Base-by-base conservation (phyloP, 2,113 vertebrate species). In the Dendropsophus ebraccatus region DNA sequence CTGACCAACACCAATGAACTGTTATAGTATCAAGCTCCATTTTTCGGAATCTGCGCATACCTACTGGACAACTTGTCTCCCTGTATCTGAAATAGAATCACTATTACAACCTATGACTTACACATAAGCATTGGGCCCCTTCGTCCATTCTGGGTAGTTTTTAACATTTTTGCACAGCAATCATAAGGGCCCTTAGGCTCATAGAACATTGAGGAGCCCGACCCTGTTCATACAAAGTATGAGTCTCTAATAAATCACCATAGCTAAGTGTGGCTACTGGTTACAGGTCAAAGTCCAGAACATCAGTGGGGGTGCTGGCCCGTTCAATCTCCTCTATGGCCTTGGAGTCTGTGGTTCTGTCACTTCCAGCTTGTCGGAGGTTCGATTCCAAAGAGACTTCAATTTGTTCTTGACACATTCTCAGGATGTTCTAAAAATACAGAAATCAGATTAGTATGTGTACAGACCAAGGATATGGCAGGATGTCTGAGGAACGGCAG, bases 271-370 rank as follows among this genome's bases (percentile, higher is more conserved):
- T 19, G 14, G 32, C 52, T n/a, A 49, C n/a, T 13, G 47, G 11
- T 85, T 85, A 88, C 37, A 88, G n/a, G 14, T 78, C 84, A 2
- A 88, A 58, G 25, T 88, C 87, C 49, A 78, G 72, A 17, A 88
- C 84, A 25, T 88, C 87, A 1, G 73, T 88, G 4, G 87, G 87
- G 16, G 87, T 88, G 41, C 83, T 82, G 10, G 87, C 75, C 47
- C 87, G 76, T 67, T 88, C 87, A 3, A 50, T 67, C 72, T 88
- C 83, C 25, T 82, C 87, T 0, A 85, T 30, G 10, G 72, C 47
- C 6, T 32, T 77, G 30, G 70, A 70, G 13, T 70, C 47, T 19
- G 58, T 4, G 0, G 8, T 9, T 21, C 60, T 6, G 49, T 54
- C 65, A 21, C 58, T 28, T 5, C 49, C n/a, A 21, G 87, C 83